phyloP scores from a whole-genome alignment of 2,113 vertebrate genomes.

The Leiothrix lutea region DNA sequence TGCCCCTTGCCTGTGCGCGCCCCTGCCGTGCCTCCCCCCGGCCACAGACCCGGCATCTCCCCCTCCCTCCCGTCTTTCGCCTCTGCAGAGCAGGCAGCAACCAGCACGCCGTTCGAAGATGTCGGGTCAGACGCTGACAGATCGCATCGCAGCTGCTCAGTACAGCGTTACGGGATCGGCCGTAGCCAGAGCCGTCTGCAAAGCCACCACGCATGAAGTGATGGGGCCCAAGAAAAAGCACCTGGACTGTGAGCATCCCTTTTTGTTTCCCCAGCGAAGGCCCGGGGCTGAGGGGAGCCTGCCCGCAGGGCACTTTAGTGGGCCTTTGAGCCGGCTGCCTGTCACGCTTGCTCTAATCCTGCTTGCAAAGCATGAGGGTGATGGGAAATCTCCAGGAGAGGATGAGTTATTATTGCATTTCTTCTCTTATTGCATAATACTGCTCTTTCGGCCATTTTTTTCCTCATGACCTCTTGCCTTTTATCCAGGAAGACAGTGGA shows the following conservation, averaged over 20 bases:
- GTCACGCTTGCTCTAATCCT: neutral
- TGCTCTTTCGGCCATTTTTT: neutral
- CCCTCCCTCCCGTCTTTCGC: neutral
- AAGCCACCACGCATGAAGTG: constrained; percentile 97
- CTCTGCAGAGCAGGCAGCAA: constrained; percentile 59
- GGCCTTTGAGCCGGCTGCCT: neutral
- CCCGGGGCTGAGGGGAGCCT: neutral
- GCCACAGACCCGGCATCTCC: neutral
- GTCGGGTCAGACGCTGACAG: constrained; percentile 98
- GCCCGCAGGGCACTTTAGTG: neutral
- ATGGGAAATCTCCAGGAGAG: neutral
- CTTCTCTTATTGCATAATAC: constrained; percentile 49
- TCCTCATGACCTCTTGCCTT: neutral
- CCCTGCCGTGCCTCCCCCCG: neutral
- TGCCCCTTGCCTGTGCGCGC: neutral
- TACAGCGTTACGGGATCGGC: constrained; percentile 97
- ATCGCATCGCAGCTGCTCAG: constrained; percentile 97
- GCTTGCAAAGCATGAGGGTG: neutral
- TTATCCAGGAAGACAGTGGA: neutral
- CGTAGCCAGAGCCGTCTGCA: constrained; percentile 94
- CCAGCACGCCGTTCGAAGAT: constrained; percentile 81
- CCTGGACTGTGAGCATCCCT: constrained; percentile 92
- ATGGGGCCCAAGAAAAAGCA: constrained; percentile 99
- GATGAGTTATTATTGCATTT: constrained; percentile 35
- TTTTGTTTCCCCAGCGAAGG: constrained; percentile 4